phyloP scores from a whole-genome alignment of 30 jellyfish, hydroid and myxozoan species.

The Turritopsis dohrnii region DNA sequence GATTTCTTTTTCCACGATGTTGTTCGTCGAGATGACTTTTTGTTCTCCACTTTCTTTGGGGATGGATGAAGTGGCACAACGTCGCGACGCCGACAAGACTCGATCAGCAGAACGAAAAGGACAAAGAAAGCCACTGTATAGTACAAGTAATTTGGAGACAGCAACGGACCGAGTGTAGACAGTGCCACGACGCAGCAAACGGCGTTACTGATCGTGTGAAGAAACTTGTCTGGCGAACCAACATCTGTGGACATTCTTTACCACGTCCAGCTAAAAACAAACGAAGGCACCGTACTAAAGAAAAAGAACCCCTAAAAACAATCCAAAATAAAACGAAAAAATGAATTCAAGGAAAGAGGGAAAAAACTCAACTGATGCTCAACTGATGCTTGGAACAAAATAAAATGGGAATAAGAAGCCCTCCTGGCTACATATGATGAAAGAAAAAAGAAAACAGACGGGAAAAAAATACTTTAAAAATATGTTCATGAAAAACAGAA shows the following conservation, averaged over 20 bases:
- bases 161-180: background rate
- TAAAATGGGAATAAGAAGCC: too few relatives aligned
- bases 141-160: background rate
- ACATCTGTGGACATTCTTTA: background rate
- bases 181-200: background rate
- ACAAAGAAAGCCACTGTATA: background rate
- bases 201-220: background rate
- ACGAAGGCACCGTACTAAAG: background rate
- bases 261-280: background rate
- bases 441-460: too few relatives aligned
- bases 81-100: background rate
- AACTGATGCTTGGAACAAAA: too few relatives aligned
- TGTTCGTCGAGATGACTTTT: background rate
- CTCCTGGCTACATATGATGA: too few relatives aligned
- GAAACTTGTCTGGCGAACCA: background rate
- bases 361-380: too few relatives aligned
- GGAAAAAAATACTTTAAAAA: too few relatives aligned
- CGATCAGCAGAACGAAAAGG: background rate
- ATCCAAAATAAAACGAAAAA: background rate
- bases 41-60: background rate
- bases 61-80: background rate
- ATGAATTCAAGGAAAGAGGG: too few relatives aligned
- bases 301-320: background rate
- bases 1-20: background rate
- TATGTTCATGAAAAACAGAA: too few relatives aligned